These are phyloP conservation scores for Listronotus oregonensis DNA, from an alignment of 1,140 invertebrate genomes.

Conservation along the genomic window DNA sequence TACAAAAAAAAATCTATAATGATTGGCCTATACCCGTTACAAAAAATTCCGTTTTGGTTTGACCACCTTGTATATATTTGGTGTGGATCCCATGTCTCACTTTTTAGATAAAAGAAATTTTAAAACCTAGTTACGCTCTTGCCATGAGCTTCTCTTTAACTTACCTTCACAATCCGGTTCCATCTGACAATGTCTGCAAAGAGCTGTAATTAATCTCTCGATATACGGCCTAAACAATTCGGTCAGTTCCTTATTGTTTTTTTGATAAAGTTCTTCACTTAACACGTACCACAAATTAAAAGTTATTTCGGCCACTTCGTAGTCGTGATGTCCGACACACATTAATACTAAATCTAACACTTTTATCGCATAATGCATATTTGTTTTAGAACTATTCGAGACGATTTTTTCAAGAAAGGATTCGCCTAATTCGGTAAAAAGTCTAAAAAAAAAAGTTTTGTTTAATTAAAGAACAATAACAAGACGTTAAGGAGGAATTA, in stretches of 20 bases:
- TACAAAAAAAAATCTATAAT: no score
- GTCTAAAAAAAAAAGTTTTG: constrained; percentile 7
- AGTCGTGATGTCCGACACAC: constrained; percentile 96
- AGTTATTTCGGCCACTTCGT: constrained; percentile 95
- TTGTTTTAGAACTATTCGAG: constrained; percentile 58
- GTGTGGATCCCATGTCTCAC: no score
- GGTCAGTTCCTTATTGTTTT: constrained; percentile 79
- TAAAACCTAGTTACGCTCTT: no score
- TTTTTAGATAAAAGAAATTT: no score
- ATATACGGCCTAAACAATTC: constrained; percentile 87
- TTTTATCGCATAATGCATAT: constrained; percentile 81
- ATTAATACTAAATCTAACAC: constrained; percentile 87
- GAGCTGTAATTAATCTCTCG: constrained; percentile 81
- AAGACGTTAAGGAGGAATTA: no score
- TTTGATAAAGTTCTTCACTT: constrained; percentile 92
- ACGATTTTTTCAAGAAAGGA: constrained; percentile 87
- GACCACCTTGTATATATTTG: no score
- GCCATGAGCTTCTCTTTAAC: no score
- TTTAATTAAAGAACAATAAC: no score
- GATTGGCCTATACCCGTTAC: no score
- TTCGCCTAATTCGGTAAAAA: constrained; percentile 95
- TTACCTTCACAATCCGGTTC: constrained; percentile 83
- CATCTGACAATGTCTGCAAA: constrained; percentile 88
- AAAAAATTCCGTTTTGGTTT: no score
- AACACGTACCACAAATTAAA: constrained; percentile 97